phyloP scores from a whole-genome alignment of 2,888 invertebrate species.

The Stictocephala bisonia region DNA sequence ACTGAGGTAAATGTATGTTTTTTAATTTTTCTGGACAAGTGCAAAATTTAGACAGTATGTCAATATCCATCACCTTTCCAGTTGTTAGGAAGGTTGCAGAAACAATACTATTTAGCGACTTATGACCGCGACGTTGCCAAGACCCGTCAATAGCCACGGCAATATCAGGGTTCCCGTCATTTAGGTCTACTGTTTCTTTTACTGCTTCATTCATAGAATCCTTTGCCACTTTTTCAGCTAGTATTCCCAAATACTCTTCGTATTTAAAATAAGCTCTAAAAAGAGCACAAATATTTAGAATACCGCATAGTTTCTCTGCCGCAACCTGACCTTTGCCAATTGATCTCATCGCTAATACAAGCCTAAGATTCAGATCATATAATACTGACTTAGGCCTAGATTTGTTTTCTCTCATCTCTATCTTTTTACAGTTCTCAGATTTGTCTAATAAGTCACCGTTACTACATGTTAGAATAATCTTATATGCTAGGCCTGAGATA shows the following conservation, averaged over 20 bases:
- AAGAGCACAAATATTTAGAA: slow-evolving; percentile 12
- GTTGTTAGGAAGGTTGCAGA: slow-evolving; percentile 8
- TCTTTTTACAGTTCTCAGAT: too few species aligned
- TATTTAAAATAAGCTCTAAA: not conserved
- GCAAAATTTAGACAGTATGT: too few species aligned
- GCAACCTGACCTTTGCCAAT: slow-evolving; percentile 13
- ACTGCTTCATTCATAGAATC: slow-evolving; percentile 30
- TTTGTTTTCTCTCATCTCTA: too few species aligned
- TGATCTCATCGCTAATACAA: not conserved
- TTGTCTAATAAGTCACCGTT: too few species aligned
- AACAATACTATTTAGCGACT: slow-evolving; percentile 17
- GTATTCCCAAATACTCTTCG: not conserved
- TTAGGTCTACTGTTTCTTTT: too few species aligned
- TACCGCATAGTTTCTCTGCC: slow-evolving; percentile 14
- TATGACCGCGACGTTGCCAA: too few species aligned
- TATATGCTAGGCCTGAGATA: too few species aligned
- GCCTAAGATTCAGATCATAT: not conserved
- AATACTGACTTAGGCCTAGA: too few species aligned
- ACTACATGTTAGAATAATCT: too few species aligned
- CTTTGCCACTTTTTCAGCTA: not conserved
- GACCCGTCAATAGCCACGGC: too few species aligned
- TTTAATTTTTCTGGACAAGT: too few species aligned
- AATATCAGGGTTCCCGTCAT: too few species aligned
- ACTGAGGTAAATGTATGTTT: not conserved
- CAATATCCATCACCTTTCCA: slow-evolving; percentile 19